These are phyloP conservation scores for Epiblema foenella DNA, from an alignment of 2,888 invertebrate genomes.

Conservation along the genomic window DNA sequence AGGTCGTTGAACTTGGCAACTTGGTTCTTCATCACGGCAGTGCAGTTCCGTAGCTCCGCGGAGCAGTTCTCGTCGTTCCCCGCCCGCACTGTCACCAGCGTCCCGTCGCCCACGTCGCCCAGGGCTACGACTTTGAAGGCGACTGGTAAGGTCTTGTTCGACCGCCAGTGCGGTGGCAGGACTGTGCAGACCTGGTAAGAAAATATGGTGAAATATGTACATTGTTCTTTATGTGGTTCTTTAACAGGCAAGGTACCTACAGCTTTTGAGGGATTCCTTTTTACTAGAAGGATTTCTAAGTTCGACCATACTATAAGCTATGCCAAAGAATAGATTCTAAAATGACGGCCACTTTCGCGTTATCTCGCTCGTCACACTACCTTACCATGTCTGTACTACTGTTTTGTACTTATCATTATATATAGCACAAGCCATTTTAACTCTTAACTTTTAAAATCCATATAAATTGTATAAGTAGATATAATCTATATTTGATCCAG, in stretches of 20 bases:
- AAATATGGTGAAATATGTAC: not conserved
- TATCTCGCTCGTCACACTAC: no score
- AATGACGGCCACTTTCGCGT: no score
- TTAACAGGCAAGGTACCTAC: no score
- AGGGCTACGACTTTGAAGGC: slow-evolving; percentile 97
- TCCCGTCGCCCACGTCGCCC: slow-evolving; percentile 97
- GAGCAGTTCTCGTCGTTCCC: slow-evolving; percentile 99
- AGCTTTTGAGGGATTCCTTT: no score
- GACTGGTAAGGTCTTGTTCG: slow-evolving; percentile 97
- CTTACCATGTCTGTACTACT: no score
- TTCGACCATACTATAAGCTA: not conserved
- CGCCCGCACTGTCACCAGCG: slow-evolving; percentile 95
- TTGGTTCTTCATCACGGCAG: slow-evolving; percentile 98
- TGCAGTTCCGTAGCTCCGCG: slow-evolving; percentile 96
- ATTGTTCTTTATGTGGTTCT: no score
- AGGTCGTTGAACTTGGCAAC: slow-evolving; percentile 99
- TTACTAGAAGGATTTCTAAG: not conserved
- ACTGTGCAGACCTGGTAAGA: slow-evolving; percentile 89
- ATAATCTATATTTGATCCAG: no score
- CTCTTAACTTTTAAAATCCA: no score
- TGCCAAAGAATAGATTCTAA: no score
- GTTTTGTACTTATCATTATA: no score
- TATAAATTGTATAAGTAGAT: no score
- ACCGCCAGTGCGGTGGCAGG: slow-evolving; percentile 97
- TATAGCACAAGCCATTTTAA: no score